These are phyloP conservation scores for Chrysopa pallens DNA, from an alignment of 1,140 invertebrate species.

Conservation along the genomic window DNA sequence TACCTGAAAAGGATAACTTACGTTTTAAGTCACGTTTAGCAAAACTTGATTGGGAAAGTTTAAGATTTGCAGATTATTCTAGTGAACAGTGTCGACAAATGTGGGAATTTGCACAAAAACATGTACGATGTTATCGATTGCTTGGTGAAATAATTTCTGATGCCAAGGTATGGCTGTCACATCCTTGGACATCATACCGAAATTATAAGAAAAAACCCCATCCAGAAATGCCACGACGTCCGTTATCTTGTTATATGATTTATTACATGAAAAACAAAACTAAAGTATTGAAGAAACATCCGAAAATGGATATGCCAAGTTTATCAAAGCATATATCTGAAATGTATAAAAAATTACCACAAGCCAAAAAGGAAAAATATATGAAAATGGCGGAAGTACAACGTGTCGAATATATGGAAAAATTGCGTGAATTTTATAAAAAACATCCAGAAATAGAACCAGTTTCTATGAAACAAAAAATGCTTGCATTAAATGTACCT, in stretches of 20 bases:
- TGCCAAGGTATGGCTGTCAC: conserved; percentile 24
- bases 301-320: conserved; percentile 24
- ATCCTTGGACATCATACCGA: conserved; percentile 25
- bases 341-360: conserved; percentile 23
- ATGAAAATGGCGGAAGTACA: conserved; percentile 16
- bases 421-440: conserved; percentile 20
- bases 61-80: conserved; percentile 22
- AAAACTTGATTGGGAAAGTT: conserved; percentile 18
- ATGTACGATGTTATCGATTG: conserved; percentile 24
- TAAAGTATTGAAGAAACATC: conserved; percentile 21
- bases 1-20: conserved; percentile 15
- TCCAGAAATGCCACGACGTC: conserved; percentile 29
- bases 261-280: conserved; percentile 27
- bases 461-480: conserved; percentile 4
- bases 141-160: conserved; percentile 27
- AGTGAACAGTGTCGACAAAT: conserved; percentile 24
- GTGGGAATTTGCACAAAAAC: conserved; percentile 21
- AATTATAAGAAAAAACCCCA: conserved; percentile 18
- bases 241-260: conserved; percentile 26
- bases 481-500: conserved; percentile 5
- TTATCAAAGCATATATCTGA: conserved; percentile 25
- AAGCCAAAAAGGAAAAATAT: conserved; percentile 26
- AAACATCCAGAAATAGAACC: conserved; percentile 10
- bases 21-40: conserved; percentile 11
- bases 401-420: conserved; percentile 19